A percentile compares a stretch with the other conserved stretches of the same genome.
phyloP scores from a whole-genome alignment of 2,113 vertebrate genomes.

The Oncorhynchus nerka region DNA sequence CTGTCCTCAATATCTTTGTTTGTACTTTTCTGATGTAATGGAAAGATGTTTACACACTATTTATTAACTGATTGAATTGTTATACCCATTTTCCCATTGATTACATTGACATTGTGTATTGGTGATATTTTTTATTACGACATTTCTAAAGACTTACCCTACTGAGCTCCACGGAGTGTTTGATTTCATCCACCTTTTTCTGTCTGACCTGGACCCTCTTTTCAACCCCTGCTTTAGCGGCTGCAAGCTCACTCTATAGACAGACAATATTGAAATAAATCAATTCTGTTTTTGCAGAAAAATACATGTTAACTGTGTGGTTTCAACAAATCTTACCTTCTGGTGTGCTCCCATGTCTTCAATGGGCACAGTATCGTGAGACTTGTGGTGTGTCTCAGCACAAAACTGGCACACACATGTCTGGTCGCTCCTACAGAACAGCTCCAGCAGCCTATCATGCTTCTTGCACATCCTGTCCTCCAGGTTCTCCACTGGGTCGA shows the following conservation, averaged over 20 bases:
- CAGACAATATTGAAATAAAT: too few relatives aligned
- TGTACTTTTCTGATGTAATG: too few relatives aligned
- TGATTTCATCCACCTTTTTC: too few relatives aligned
- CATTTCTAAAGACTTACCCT: too few relatives aligned
- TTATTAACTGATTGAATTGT: too few relatives aligned
- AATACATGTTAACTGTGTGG: too few relatives aligned
- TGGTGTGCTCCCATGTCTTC: slow-evolving; percentile 44
- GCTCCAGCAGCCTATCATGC: slow-evolving; percentile 59
- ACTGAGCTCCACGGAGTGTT: too few relatives aligned
- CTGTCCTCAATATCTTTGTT: slow-evolving; percentile 17
- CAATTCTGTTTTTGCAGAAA: too few relatives aligned
- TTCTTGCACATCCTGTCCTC: slow-evolving; percentile 52
- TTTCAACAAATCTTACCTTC: slow-evolving; percentile 39
- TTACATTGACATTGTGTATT: too few relatives aligned
- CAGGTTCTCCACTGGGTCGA: slow-evolving; percentile 55
- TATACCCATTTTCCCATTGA: too few relatives aligned
- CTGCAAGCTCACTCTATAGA: slow-evolving; percentile 32
- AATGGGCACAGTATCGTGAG: slow-evolving; percentile 52
- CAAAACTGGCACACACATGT: slow-evolving; percentile 60
- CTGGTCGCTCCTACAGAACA: slow-evolving; percentile 65
- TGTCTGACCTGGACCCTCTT: slow-evolving; percentile 43
- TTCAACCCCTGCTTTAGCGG: slow-evolving; percentile 31
- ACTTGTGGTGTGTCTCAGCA: slow-evolving; percentile 64
- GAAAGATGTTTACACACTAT: too few relatives aligned
- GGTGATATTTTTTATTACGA: too few relatives aligned